A percentile compares a stretch with the other conserved stretches of the same genome.
These are phyloP conservation scores for Brassicogethes aeneus DNA, from an alignment of 2,888 invertebrate genomes.

Conservation along the genomic window DNA sequence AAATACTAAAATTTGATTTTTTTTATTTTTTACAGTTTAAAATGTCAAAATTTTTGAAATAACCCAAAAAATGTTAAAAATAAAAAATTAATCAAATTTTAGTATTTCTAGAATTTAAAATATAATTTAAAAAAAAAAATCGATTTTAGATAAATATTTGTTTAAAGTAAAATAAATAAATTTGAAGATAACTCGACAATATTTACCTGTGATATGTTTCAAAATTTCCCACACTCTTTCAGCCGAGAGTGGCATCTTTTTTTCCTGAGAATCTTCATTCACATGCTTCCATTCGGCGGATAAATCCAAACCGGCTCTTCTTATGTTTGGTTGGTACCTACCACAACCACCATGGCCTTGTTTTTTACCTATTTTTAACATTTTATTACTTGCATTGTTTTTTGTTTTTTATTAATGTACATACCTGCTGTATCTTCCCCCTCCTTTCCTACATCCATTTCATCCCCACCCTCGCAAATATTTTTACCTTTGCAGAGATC, in stretches of 20 bases:
- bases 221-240: constrained; percentile 97
- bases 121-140: no score
- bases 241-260: constrained; percentile 87
- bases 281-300: constrained; percentile 98
- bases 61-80: no score
- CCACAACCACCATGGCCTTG: constrained; percentile 94
- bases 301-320: constrained; percentile 83
- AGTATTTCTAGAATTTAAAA: no score
- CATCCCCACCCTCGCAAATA: constrained; percentile 97
- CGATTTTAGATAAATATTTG: no score
- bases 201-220: constrained; percentile 77
- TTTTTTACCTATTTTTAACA: constrained; percentile 39
- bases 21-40: no score
- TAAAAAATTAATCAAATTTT: no score
- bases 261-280: constrained; percentile 97
- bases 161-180: no score
- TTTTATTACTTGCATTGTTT: neutral
- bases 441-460: constrained; percentile 86
- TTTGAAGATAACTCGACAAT: no score
- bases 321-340: constrained; percentile 90
- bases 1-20: no score
- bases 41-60: no score
- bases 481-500: constrained; percentile 97
- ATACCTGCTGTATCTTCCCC: constrained; percentile 43
- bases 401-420: no score